Conservation (phyloP, 2,113 vertebrate species). For the Python bivittatus region DNA sequence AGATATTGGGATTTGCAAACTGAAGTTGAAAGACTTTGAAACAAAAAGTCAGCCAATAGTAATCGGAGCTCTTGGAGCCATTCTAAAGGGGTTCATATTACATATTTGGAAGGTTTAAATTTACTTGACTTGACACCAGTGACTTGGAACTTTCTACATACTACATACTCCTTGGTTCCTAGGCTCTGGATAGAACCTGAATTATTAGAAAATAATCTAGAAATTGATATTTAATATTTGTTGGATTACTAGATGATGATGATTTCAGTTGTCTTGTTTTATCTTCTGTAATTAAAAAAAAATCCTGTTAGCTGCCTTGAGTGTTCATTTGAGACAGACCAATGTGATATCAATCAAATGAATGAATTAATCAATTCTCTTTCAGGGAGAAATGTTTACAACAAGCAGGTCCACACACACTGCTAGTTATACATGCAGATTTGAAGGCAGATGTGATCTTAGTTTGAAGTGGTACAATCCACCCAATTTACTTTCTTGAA, state of each 20-base stretch:
- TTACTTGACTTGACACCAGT: not conserved
- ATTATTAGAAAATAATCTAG: not conserved
- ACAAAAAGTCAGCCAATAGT: not conserved
- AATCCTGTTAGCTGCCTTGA: not conserved
- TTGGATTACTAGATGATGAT: not conserved
- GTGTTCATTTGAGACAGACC: not conserved
- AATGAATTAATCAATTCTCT: not conserved
- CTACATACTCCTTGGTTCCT: not conserved
- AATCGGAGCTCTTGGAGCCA: not conserved
- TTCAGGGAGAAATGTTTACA: not conserved
- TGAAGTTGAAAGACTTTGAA: not conserved
- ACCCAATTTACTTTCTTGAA: not conserved
- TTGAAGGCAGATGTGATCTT: not conserved
- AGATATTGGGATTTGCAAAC: not conserved
- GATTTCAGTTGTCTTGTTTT: not conserved
- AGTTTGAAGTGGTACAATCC: not conserved
- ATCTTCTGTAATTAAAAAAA: not conserved
- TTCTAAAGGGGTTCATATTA: not conserved
- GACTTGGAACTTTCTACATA: not conserved
- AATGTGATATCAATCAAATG: not conserved
- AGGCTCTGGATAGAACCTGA: not conserved
- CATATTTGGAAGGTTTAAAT: not conserved
- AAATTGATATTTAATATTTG: not conserved
- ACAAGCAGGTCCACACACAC: not conserved
- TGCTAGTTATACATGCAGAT: not conserved